Evolutionary conservation across 2,113 vertebrate species (phyloP).

Genomic region (Lanius ludovicianus): DNA sequence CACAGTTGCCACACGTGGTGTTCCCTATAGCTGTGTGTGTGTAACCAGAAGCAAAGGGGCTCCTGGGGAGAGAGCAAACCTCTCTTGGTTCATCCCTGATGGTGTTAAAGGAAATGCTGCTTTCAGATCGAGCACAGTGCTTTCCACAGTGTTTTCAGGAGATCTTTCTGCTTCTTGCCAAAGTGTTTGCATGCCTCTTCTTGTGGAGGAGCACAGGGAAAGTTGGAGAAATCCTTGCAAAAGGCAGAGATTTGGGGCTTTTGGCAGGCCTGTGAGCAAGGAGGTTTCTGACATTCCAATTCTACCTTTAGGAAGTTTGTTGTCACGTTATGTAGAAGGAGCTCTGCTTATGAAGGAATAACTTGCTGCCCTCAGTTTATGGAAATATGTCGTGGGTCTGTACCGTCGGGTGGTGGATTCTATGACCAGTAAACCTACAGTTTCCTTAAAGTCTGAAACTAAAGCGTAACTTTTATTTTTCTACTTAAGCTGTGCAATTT

Average conservation of each 20-base stretch:
- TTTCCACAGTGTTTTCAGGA: neutral
- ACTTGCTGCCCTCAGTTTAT: neutral
- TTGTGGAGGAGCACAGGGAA: neutral
- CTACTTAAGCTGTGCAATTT: neutral
- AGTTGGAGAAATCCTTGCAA: neutral
- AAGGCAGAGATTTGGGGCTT: neutral
- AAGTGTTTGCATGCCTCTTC: neutral
- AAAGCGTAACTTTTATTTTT: neutral
- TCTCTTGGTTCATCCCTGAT: neutral
- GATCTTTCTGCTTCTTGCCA: neutral
- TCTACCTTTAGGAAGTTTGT: neutral
- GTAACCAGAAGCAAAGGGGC: neutral
- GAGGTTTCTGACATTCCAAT: neutral
- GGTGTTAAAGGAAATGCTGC: neutral
- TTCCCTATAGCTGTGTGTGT: neutral
- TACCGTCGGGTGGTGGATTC: neutral
- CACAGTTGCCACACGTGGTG: accelerated
- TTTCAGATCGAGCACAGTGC: neutral
- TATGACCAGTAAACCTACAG: neutral
- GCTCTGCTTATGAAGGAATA: neutral
- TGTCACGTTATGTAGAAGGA: neutral
- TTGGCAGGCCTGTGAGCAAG: neutral
- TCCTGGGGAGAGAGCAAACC: neutral
- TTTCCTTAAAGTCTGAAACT: neutral
- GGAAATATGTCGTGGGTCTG: neutral